A percentile compares a stretch with the other conserved stretches of the same genome.
Evolutionary conservation across 1,140 invertebrate species (phyloP).

Genomic region (Melipona quadrifasciata): DNA sequence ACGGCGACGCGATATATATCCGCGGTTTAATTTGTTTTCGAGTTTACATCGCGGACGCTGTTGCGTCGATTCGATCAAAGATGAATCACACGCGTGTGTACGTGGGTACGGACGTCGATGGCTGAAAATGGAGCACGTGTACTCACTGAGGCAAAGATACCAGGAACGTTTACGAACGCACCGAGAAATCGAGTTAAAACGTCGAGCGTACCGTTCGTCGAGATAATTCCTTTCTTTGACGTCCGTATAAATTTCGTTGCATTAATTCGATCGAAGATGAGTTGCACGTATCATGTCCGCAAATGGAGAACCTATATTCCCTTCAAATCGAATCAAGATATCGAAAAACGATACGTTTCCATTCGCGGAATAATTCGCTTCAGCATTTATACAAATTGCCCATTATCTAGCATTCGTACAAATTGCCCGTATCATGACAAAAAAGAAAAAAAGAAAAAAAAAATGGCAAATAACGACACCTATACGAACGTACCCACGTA

Average conservation of each 20-base stretch:
- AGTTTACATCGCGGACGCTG: not conserved
- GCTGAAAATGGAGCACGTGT: not conserved
- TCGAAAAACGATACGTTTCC: not conserved
- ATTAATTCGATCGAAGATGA: not conserved
- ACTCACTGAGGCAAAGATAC: not conserved
- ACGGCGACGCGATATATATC: not conserved
- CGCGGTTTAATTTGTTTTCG: not conserved
- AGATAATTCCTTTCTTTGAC: not conserved
- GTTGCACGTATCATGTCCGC: not conserved
- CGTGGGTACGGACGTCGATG: too few relatives aligned
- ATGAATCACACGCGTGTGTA: not conserved
- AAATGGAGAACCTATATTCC: not conserved
- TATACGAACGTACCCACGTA: too few relatives aligned
- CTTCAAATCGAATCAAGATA: not conserved
- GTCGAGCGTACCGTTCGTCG: not conserved
- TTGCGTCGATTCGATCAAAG: not conserved
- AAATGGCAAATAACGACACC: too few relatives aligned
- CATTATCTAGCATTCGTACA: too few relatives aligned
- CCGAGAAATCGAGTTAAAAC: not conserved
- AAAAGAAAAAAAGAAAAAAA: too few relatives aligned
- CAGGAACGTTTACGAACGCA: not conserved
- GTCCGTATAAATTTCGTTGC: not conserved
- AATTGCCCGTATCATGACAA: too few relatives aligned
- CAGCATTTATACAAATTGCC: too few relatives aligned
- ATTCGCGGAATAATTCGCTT: not conserved